Percentiles rank a stretch among this genome's conserved stretches.
Conservation (phyloP, 1,140 invertebrate genomes). For the Drosophila repleta region DNA sequence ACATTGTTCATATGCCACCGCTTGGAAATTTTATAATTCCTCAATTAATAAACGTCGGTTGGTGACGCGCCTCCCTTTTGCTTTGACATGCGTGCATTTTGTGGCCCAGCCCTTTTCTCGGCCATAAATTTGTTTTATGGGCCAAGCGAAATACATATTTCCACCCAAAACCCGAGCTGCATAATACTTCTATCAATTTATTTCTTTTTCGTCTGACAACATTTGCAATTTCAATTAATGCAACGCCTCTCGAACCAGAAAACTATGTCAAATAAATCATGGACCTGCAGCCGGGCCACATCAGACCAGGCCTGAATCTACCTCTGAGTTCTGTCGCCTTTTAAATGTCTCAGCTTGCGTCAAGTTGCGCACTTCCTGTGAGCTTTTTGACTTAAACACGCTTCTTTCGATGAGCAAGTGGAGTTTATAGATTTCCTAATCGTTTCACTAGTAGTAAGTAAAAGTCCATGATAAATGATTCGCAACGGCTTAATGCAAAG, state of each 20-base stretch:
- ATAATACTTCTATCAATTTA: constrained; percentile 75
- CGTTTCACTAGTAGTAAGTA: too few species aligned
- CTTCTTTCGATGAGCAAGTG: background rate
- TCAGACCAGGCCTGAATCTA: background rate
- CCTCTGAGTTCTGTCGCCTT: constrained; percentile 39
- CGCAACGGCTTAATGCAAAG: too few species aligned
- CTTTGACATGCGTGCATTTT: constrained; percentile 16
- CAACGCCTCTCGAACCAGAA: constrained; percentile 59
- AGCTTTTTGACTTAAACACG: constrained; percentile 1
- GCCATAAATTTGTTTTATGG: constrained; percentile 55
- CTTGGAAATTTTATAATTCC: constrained; percentile 63
- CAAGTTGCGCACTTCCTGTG: constrained; percentile 66
- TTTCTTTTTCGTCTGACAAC: constrained; percentile 27
- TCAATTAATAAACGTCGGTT: constrained; percentile 72
- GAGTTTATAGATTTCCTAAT: background rate
- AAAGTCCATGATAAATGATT: too few species aligned
- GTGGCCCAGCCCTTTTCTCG: constrained; percentile 51
- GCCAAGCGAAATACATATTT: constrained; percentile 41
- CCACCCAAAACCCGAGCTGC: constrained; percentile 49
- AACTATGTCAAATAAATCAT: constrained; percentile 81
- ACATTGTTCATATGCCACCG: constrained; percentile 42
- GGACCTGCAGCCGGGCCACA: constrained; percentile 20
- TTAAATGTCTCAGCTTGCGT: constrained; percentile 45
- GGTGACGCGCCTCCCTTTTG: constrained; percentile 19
- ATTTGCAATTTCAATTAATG: constrained; percentile 83